Percentiles rank a stretch among this genome's conserved stretches.
phyloP scores from a whole-genome alignment of 53 echinoderm and acorn worm species.

The Patiria pectinifera region DNA sequence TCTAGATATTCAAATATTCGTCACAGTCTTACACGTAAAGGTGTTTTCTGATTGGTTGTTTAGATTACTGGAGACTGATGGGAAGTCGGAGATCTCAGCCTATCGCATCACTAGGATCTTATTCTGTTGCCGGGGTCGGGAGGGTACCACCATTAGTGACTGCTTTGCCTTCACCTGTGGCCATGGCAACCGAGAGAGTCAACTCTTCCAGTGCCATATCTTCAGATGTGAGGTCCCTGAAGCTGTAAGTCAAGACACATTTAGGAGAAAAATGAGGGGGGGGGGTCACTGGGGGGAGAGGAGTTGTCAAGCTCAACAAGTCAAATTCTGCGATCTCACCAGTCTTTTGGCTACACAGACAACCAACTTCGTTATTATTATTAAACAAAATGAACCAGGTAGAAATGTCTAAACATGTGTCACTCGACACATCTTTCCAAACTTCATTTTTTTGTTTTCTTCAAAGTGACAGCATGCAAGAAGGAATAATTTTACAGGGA shows the following conservation, averaged over 20 bases:
- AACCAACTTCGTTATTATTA: too few relatives aligned
- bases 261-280: neutral
- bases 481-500: too few relatives aligned
- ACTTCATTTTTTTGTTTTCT: too few relatives aligned
- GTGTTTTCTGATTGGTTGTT: neutral
- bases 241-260: conserved; percentile 75
- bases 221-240: conserved; percentile 96
- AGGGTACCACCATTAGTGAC: conserved; percentile 76
- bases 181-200: conserved; percentile 87
- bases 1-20: neutral
- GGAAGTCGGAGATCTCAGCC: conserved; percentile 90
- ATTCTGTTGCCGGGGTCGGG: conserved; percentile 90
- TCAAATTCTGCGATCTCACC: too few relatives aligned
- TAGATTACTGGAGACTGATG: conserved; percentile 94
- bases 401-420: too few relatives aligned
- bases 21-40: neutral
- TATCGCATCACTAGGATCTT: conserved; percentile 95
- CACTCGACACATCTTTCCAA: too few relatives aligned
- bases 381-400: too few relatives aligned
- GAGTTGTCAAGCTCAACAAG: too few relatives aligned
- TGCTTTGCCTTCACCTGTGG: conserved; percentile 99
- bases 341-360: too few relatives aligned
- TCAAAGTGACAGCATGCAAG: too few relatives aligned
- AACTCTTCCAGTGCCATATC: conserved; percentile 97
- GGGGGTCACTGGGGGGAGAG: neutral